A percentile compares a stretch with the other conserved stretches of the same genome.
Conservation (phyloP, 2,888 invertebrate genomes). For the Petrolisthes manimaculis region DNA sequence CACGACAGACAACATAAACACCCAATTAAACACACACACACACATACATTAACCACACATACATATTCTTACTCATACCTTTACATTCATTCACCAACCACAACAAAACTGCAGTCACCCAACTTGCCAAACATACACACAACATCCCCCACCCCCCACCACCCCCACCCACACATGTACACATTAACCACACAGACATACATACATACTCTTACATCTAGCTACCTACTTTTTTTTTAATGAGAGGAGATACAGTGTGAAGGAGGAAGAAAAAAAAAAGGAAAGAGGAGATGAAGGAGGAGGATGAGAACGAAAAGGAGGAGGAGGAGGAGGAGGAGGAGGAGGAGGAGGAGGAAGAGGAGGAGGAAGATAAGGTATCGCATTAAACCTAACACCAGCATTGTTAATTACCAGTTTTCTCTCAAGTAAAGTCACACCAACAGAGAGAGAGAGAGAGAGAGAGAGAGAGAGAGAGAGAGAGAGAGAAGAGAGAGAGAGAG, state of each 20-base stretch:
- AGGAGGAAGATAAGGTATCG: neutral
- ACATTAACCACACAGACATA: neutral
- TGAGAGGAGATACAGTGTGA: neutral
- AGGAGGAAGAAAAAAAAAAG: neutral
- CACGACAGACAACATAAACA: too few relatives aligned
- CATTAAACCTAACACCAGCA: neutral
- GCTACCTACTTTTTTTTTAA: neutral
- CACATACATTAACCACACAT: neutral
- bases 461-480: neutral
- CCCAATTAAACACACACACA: neutral
- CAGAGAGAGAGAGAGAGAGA: neutral
- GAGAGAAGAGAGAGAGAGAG: neutral
- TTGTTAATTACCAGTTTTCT: neutral
- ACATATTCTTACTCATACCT: too few relatives aligned
- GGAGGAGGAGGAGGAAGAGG: constrained; percentile 26
- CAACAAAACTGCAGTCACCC: neutral
- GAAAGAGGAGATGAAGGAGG: neutral
- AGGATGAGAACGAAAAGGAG: neutral
- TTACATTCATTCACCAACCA: too few relatives aligned
- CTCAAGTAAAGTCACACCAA: neutral
- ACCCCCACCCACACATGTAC: neutral
- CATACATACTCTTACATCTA: neutral
- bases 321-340: constrained; percentile 4
- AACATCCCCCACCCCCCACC: neutral
- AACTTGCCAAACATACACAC: neutral